These are phyloP conservation scores for Achatina immaculata DNA, from an alignment of 1,140 invertebrate species.

Conservation along the genomic window DNA sequence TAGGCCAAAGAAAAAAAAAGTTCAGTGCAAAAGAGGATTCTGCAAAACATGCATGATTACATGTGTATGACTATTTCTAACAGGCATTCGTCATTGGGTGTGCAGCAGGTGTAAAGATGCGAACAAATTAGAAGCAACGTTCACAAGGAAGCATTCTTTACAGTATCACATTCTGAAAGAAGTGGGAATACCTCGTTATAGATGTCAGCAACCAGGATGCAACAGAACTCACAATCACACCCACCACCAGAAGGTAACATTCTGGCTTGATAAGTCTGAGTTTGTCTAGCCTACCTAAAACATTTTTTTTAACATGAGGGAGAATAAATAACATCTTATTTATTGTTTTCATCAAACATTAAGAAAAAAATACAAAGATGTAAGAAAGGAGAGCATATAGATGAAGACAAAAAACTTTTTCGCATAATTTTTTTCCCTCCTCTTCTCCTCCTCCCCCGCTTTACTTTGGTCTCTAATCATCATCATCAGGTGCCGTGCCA, in stretches of 20 bases:
- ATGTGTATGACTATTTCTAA: not conserved
- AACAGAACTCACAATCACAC: conserved; percentile 33
- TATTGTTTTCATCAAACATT: not conserved
- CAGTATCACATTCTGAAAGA: conserved; percentile 38
- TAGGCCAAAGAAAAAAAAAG: no score
- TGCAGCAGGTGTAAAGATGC: conserved; percentile 25
- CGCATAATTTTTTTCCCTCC: no score
- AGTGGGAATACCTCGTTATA: conserved; percentile 31
- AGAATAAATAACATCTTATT: not conserved
- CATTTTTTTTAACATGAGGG: not conserved
- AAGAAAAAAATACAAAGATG: not conserved
- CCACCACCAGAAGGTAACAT: conserved; percentile 30
- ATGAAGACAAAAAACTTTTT: no score
- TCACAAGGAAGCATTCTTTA: conserved; percentile 36
- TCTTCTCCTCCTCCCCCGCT: no score
- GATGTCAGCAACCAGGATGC: conserved; percentile 27
- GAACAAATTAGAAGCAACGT: conserved; percentile 18
- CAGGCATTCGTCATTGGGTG: conserved; percentile 29
- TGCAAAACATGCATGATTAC: no score
- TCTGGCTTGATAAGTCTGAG: not conserved
- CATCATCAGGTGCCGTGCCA: no score
- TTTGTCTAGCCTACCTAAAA: not conserved
- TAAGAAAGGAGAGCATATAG: no score
- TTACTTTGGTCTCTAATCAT: no score
- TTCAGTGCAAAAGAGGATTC: no score